These are phyloP conservation scores for Adelosebastes latens DNA, from an alignment of 2,797 vertebrate species.

Conservation along the genomic window DNA sequence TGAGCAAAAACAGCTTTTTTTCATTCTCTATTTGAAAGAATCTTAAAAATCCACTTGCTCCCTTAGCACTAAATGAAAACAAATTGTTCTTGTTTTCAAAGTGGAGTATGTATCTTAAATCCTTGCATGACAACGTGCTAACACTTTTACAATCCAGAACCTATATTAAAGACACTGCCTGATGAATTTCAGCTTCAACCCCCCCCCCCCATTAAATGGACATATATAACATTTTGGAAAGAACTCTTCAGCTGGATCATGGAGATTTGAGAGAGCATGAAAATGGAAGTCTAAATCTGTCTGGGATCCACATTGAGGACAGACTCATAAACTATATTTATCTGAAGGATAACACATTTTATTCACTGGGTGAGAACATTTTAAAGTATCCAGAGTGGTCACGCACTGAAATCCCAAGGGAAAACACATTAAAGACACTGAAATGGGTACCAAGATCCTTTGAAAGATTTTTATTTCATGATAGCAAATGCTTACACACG, in stretches of 20 bases:
- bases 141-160: slow-evolving; percentile 58
- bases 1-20: slow-evolving; percentile 7
- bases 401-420: slow-evolving; percentile 15
- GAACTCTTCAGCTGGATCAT: slow-evolving; percentile 31
- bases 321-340: slow-evolving; percentile 65
- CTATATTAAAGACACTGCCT: slow-evolving; percentile 48
- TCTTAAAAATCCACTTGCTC: slow-evolving; percentile 23
- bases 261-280: slow-evolving; percentile 43
- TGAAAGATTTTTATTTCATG: slow-evolving; percentile 14
- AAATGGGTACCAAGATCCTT: slow-evolving; percentile 31
- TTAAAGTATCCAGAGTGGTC: slow-evolving; percentile 43
- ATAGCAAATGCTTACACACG: slow-evolving; percentile 22
- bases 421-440: slow-evolving; percentile 34
- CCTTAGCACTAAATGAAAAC: slow-evolving; percentile 32
- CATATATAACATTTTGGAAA: slow-evolving; percentile 50
- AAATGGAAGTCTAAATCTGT: slow-evolving; percentile 51
- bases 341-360: slow-evolving; percentile 52
- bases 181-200: slow-evolving; percentile 39
- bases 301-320: slow-evolving; percentile 52
- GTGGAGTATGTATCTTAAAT: slow-evolving; percentile 41
- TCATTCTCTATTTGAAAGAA: slow-evolving; percentile 9
- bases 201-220: slow-evolving; percentile 33
- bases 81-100: slow-evolving; percentile 9
- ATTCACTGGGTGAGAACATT: slow-evolving; percentile 55
- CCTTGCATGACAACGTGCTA: slow-evolving; percentile 48